Base-by-base conservation (phyloP, 2,797 vertebrate genomes). In the Myotis daubentonii region DNA sequence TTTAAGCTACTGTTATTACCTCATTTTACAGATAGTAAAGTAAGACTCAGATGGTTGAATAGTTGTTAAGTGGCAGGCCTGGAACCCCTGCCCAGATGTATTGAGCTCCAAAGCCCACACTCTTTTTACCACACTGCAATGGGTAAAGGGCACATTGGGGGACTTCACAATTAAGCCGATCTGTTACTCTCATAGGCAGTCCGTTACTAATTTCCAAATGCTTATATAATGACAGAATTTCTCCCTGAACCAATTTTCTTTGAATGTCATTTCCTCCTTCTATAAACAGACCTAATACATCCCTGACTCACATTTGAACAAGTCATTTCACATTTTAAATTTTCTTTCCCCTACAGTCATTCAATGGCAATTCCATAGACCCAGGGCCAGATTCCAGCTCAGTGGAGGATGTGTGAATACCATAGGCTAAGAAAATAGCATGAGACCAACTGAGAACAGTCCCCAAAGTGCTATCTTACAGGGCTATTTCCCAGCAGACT, bases 271-370 rank as follows among this genome's bases (percentile, higher is more conserved):
- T 89, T 96, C 76, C 81, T 82, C 76, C 76, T 94, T 75, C 93
- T 94, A 68, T 68, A 96, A 97, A 96, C 95, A 94, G 85, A 94
- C 49, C 7, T n/a, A 95, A 94, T 57, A 85, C 84, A 95, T 97
- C 81, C 83, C 87, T 86, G 94, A 95, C 89, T 96, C 86, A 94
- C 62, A 96, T 91, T 71, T 86, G 93, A 96, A 95, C 89, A 84
- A 97, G 68, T 96, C 55, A 94, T 96, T 94, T 96, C 91, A 95
- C 76, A 91, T 94, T 96, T 92, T 60, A 41, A 80, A 88, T 94
- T 97, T 93, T 92, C 83, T 94, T 95, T 87, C 79, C 87, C 78
- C 89, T 94, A 62, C 60, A 89, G 91, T 93, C 72, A 93, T 72
- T 91, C 93, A 85, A 30, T 85, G 62, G 91, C 93, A 89, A 78